These are phyloP conservation scores for Papilio polyxenes DNA, from an alignment of 1,140 invertebrate species.

Conservation along the genomic window DNA sequence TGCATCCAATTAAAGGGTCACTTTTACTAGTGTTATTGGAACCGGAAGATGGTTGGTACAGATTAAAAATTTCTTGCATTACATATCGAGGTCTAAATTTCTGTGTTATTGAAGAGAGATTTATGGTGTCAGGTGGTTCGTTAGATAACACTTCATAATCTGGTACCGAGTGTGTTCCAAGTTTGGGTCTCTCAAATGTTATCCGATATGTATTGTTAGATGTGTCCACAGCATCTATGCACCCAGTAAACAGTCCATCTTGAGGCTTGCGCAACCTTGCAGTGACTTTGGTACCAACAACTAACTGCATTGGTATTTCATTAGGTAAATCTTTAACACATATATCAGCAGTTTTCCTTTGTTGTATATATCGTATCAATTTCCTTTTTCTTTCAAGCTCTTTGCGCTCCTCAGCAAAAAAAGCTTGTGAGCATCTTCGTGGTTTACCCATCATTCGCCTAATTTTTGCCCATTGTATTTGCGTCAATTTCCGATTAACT, in stretches of 20 bases:
- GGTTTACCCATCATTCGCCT: conserved; percentile 98
- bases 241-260: conserved; percentile 98
- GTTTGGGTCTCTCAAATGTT: conserved; percentile 95
- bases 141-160: conserved; percentile 98
- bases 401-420: conserved; percentile 96
- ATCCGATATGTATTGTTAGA: conserved; percentile 98
- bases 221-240: conserved; percentile 98
- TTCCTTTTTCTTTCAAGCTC: conserved; percentile 94
- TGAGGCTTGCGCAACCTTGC: conserved; percentile 94
- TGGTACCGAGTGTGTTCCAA: conserved; percentile 97
- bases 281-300: conserved; percentile 98
- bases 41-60: conserved; percentile 60
- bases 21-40: conserved; percentile 70
- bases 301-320: conserved; percentile 97
- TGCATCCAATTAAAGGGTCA: conserved; percentile 81
- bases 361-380: conserved; percentile 96
- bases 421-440: conserved; percentile 94
- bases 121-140: conserved; percentile 94
- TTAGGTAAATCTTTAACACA: conserved; percentile 94
- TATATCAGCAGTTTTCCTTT: conserved; percentile 93
- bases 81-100: conserved; percentile 87
- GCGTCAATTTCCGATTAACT: conserved; percentile 88
- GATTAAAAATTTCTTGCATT: conserved; percentile 74
- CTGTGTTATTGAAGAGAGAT: conserved; percentile 91
- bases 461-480: conserved; percentile 98